Percentiles rank a stretch among this genome's conserved stretches.
These are phyloP conservation scores for Caradrina clavipalpis DNA, from an alignment of 2,888 invertebrate species.

Conservation along the genomic window DNA sequence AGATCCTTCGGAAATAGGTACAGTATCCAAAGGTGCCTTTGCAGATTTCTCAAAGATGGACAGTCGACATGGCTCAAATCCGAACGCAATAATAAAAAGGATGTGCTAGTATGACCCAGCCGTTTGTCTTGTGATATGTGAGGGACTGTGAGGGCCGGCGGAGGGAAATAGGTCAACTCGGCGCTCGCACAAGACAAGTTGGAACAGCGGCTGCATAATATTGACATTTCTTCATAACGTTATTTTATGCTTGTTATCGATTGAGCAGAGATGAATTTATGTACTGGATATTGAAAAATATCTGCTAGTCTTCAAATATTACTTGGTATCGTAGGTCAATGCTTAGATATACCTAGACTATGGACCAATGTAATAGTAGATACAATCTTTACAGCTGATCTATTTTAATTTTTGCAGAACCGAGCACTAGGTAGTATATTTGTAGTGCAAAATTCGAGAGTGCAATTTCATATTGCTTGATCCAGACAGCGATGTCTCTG, in stretches of 20 bases:
- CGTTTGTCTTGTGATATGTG: conserved; percentile 58
- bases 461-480: neutral
- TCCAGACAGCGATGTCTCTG: neutral
- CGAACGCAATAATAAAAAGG: conserved; percentile 53
- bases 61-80: conserved; percentile 45
- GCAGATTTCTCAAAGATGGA: conserved; percentile 34
- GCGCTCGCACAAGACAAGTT: conserved; percentile 40
- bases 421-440: too few relatives aligned
- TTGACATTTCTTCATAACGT: conserved; percentile 36
- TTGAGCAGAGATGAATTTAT: conserved; percentile 13
- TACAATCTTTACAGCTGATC: too few relatives aligned
- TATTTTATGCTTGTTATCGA: conserved; percentile 2
- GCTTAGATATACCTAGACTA: neutral
- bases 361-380: neutral
- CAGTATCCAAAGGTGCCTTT: neutral
- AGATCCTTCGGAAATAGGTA: neutral
- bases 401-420: too few relatives aligned
- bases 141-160: conserved; percentile 49
- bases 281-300: neutral
- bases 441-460: neutral
- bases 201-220: conserved; percentile 46
- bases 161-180: conserved; percentile 55
- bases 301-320: neutral
- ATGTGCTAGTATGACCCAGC: conserved; percentile 44
- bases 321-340: neutral